Evolutionary conservation across 1,140 invertebrate genomes (phyloP).

Genomic region (Polypedilum pembai): DNA sequence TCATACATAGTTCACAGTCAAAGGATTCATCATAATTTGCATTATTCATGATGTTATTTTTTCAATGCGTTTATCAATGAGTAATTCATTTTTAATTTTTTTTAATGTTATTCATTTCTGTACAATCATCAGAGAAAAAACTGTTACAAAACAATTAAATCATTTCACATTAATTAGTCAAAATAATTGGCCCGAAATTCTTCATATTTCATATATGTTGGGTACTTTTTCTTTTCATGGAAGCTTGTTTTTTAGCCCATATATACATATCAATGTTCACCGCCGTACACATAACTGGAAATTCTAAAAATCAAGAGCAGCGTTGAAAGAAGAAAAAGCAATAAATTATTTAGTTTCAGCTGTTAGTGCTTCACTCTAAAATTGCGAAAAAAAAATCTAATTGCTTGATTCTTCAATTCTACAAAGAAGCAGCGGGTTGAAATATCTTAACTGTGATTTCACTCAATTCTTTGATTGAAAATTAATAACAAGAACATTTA

Average conservation of each 20-base stretch:
- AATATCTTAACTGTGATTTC: not conserved
- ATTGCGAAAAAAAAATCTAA: not conserved
- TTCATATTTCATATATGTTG: not conserved
- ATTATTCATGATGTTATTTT: too few relatives aligned
- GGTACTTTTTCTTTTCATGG: not conserved
- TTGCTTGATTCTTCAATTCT: constrained; percentile 11
- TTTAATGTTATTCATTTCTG: too few relatives aligned
- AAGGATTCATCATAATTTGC: too few relatives aligned
- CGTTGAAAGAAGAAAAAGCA: not conserved
- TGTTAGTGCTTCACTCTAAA: too few relatives aligned
- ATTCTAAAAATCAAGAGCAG: constrained; percentile 8
- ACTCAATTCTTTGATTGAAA: not conserved
- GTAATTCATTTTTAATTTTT: too few relatives aligned
- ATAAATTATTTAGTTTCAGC: too few relatives aligned
- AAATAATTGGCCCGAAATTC: constrained; percentile 15
- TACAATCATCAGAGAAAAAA: not conserved
- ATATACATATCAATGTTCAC: not conserved
- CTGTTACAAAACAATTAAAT: constrained; percentile 19
- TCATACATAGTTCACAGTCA: too few relatives aligned
- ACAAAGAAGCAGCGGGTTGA: not conserved
- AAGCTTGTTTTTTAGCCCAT: not conserved
- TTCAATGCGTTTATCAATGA: too few relatives aligned
- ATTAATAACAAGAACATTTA: not conserved
- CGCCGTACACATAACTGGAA: not conserved
- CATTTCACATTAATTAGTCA: constrained; percentile 18